A percentile compares a stretch with the other conserved stretches of the same genome.
These are phyloP conservation scores for Pyrocoelia pectoralis DNA, from an alignment of 2,888 invertebrate genomes.

Conservation along the genomic window DNA sequence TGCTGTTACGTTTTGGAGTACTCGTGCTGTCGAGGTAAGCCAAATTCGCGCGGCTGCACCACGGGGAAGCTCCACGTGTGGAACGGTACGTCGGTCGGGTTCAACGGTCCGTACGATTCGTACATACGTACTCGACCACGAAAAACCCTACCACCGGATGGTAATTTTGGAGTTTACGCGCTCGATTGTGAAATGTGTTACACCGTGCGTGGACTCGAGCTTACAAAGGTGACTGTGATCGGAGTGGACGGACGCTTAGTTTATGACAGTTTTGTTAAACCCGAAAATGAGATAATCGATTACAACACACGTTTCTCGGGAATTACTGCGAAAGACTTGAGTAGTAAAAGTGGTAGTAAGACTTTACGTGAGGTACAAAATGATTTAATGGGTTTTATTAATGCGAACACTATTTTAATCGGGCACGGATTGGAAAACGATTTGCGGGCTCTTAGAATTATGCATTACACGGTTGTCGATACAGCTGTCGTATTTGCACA, in stretches of 20 bases:
- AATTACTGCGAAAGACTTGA: slow-evolving; percentile 73
- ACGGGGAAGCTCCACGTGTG: slow-evolving; percentile 76
- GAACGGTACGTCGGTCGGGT: slow-evolving; percentile 73
- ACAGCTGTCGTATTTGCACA: slow-evolving; percentile 92
- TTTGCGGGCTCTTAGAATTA: slow-evolving; percentile 82
- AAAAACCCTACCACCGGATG: slow-evolving; percentile 58
- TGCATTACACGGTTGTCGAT: slow-evolving; percentile 87
- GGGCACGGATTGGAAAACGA: slow-evolving; percentile 97
- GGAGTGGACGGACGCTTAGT: slow-evolving; percentile 76
- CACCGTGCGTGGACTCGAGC: slow-evolving; percentile 84
- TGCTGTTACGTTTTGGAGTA: slow-evolving; percentile 54
- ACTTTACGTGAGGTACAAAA: slow-evolving; percentile 83
- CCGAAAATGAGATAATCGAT: slow-evolving; percentile 85
- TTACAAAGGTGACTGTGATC: slow-evolving; percentile 88
- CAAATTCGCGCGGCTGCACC: slow-evolving; percentile 70
- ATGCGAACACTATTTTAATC: slow-evolving; percentile 86
- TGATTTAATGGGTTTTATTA: slow-evolving; percentile 82
- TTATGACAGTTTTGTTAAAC: slow-evolving; percentile 86
- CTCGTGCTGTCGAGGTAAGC: slow-evolving; percentile 70
- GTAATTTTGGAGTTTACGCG: slow-evolving; percentile 71
- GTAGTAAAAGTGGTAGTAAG: slow-evolving; percentile 64
- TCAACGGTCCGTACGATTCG: slow-evolving; percentile 77
- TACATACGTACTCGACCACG: slow-evolving; percentile 67
- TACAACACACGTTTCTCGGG: slow-evolving; percentile 97
- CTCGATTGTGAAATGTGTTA: slow-evolving; percentile 98